These are phyloP conservation scores for Scaptomyza pallida DNA, from an alignment of 1,140 invertebrate species.

Conservation along the genomic window DNA sequence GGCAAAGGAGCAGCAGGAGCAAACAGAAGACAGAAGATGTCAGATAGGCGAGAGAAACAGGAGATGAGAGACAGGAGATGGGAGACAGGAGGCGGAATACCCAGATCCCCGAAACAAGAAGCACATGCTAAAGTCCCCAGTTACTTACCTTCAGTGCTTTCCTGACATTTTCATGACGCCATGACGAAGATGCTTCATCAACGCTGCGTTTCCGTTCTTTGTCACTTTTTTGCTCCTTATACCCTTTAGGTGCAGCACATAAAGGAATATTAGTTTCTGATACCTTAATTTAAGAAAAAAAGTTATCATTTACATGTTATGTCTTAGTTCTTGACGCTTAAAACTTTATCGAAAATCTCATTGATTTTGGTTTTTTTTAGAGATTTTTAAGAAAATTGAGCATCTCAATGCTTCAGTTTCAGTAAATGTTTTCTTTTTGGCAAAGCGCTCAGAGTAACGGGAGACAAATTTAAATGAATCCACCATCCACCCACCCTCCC, in stretches of 20 bases:
- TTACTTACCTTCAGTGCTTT: constrained; percentile 3
- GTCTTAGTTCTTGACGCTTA: too few relatives aligned
- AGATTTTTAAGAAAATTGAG: neutral
- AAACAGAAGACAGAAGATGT: neutral
- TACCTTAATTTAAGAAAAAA: too few relatives aligned
- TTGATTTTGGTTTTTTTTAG: neutral
- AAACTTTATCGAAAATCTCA: neutral
- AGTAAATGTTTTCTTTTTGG: too few relatives aligned
- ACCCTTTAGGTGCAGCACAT: neutral
- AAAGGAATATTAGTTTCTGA: neutral
- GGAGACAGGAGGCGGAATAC: neutral
- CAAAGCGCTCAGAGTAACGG: constrained; percentile 53
- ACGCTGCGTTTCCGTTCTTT: constrained; percentile 31
- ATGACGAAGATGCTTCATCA: constrained; percentile 44
- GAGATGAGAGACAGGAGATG: neutral
- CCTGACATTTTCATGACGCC: constrained; percentile 12
- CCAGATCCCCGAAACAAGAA: neutral
- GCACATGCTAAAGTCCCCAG: neutral
- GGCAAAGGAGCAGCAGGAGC: neutral
- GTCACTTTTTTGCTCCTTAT: constrained; percentile 33
- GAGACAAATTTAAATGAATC: constrained; percentile 67
- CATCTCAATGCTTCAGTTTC: neutral
- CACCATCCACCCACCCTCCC: constrained; percentile 9
- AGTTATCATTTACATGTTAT: too few relatives aligned
- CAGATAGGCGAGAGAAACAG: constrained; percentile 1